phyloP scores from a whole-genome alignment of 2,113 vertebrate species.

The Elephantulus edwardii region DNA sequence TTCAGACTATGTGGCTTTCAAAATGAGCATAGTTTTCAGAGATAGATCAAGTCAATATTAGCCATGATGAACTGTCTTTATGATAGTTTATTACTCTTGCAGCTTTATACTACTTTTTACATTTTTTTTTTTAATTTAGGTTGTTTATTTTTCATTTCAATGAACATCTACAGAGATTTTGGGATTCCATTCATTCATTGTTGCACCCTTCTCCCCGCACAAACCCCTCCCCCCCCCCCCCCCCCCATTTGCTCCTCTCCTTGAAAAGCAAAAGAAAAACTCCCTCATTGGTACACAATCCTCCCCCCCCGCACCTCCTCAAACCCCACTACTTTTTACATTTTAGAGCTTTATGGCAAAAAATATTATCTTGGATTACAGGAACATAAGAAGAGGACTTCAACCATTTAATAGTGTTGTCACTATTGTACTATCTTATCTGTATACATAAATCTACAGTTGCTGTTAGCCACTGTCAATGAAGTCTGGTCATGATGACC shows the following conservation, averaged over 20 bases:
- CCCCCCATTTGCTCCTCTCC: too few species aligned
- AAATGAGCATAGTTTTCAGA: neutral
- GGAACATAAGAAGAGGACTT: neutral
- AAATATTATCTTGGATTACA: neutral
- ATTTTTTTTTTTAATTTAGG: too few species aligned
- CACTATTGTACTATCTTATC: neutral
- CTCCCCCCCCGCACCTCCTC: too few species aligned
- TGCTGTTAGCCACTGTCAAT: neutral
- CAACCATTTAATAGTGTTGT: slow-evolving; percentile 23
- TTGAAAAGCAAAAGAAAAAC: too few species aligned
- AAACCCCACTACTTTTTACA: slow-evolving; percentile 34
- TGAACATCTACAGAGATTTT: too few species aligned
- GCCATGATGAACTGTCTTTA: slow-evolving; percentile 6
- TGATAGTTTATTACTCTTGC: neutral
- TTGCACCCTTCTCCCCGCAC: too few species aligned
- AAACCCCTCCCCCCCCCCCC: too few species aligned
- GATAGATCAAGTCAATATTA: neutral
- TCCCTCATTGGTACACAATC: too few species aligned
- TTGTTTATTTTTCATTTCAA: too few species aligned
- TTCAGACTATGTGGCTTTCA: neutral
- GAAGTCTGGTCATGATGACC: neutral
- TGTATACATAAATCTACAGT: neutral
- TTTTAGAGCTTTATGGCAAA: neutral
- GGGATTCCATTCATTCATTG: too few species aligned
- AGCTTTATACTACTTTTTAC: slow-evolving; percentile 11